phyloP scores from a whole-genome alignment of 2,797 vertebrate genomes.

The Sebastes glaucus region DNA sequence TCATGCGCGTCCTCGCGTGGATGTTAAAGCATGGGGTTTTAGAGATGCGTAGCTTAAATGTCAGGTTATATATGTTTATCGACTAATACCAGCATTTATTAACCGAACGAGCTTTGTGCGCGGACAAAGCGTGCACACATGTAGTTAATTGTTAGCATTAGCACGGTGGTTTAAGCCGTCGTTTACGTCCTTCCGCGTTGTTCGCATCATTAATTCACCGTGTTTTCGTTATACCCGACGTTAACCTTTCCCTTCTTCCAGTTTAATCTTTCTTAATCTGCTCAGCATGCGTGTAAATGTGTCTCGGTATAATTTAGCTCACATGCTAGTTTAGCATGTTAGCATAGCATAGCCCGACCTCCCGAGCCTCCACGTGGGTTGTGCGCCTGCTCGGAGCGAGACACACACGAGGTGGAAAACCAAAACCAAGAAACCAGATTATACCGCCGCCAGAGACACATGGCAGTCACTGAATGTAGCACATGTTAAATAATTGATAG shows the following conservation, averaged over 20 bases:
- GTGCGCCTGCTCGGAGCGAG: constrained; percentile 49
- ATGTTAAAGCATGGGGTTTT: not conserved
- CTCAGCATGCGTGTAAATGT: not conserved
- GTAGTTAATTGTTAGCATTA: constrained; percentile 8
- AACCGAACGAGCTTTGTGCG: too few species aligned
- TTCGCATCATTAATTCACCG: fast-evolving
- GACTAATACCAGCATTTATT: fast-evolving
- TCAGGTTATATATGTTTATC: fast-evolving
- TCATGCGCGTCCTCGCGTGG: constrained; percentile 45
- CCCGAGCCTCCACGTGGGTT: constrained; percentile 81
- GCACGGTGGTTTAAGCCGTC: not conserved
- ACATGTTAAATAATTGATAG: not conserved
- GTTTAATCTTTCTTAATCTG: not conserved
- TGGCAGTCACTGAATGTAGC: fast-evolving
- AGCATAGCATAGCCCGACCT: constrained; percentile 10
- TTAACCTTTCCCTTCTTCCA: fast-evolving
- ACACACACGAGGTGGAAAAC: constrained; percentile 68
- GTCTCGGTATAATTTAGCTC: constrained; percentile 5
- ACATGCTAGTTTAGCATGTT: constrained; percentile 23
- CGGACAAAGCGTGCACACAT: fast-evolving
- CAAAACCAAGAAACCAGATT: not conserved
- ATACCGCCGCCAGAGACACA: fast-evolving
- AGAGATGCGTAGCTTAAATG: not conserved
- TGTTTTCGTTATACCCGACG: not conserved
- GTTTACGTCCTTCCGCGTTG: fast-evolving